Evolutionary conservation across 1,140 invertebrate genomes (phyloP).

Genomic region (Eufriesea mexicana): DNA sequence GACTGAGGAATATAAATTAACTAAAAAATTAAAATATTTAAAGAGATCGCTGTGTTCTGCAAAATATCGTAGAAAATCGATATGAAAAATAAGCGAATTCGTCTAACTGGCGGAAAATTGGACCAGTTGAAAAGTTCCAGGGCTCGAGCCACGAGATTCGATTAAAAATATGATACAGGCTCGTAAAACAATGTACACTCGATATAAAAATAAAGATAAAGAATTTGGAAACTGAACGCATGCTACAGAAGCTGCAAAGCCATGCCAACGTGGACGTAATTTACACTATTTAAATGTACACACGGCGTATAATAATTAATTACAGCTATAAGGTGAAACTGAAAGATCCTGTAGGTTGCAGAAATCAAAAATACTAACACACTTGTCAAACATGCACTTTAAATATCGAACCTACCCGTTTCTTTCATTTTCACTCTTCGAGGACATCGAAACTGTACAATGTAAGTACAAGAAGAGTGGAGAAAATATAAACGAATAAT

Average conservation of each 20-base stretch:
- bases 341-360: background rate
- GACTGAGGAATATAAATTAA: no score
- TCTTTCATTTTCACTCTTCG: background rate
- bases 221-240: conserved; percentile 16
- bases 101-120: background rate
- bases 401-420: background rate
- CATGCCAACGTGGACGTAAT: conserved; percentile 35
- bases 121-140: conserved; percentile 5
- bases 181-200: background rate
- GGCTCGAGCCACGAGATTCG: background rate
- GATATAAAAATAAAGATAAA: background rate
- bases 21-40: no score
- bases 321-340: background rate
- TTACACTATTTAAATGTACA: conserved; percentile 23
- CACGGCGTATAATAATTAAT: conserved; percentile 7
- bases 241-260: conserved; percentile 44
- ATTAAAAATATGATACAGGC: background rate
- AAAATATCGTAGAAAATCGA: background rate
- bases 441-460: background rate
- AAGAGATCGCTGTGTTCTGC: no score
- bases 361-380: background rate
- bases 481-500: background rate
- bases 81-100: background rate
- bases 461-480: conserved; percentile 5
- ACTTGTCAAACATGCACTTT: no score